Conservation (phyloP, 2,888 invertebrate species). For the Lasiommata megera region DNA sequence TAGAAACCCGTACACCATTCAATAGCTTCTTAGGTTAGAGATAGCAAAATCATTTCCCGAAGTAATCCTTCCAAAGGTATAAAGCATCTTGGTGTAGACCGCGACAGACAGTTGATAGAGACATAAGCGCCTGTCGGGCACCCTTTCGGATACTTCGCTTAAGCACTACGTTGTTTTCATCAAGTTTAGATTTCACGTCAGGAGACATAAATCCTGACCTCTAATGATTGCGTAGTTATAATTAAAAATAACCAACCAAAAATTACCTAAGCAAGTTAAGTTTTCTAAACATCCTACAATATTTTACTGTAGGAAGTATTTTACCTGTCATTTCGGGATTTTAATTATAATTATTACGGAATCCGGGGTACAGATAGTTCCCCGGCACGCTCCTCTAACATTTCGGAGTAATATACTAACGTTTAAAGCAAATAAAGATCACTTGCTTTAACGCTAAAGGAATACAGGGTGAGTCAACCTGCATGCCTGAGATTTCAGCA, state of each 20-base stretch:
- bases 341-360: too few relatives aligned
- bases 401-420: too few relatives aligned
- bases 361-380: too few relatives aligned
- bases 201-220: background rate
- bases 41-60: conserved; percentile 29
- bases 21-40: background rate
- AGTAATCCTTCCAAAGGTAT: conserved; percentile 48
- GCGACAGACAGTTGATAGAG: conserved; percentile 29
- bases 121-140: conserved; percentile 49
- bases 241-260: background rate
- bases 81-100: conserved; percentile 31
- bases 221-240: background rate
- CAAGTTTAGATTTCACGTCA: background rate
- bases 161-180: conserved; percentile 19
- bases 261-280: too few relatives aligned
- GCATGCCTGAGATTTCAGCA: too few relatives aligned
- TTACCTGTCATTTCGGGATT: too few relatives aligned
- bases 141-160: conserved; percentile 28
- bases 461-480: too few relatives aligned
- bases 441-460: too few relatives aligned
- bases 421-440: too few relatives aligned
- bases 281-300: too few relatives aligned
- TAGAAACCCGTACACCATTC: background rate
- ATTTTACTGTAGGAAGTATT: too few relatives aligned
- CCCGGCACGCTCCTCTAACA: too few relatives aligned